Evolutionary conservation across 2,797 vertebrate genomes (phyloP).

Genomic region (Lagothrix lagotricha): DNA sequence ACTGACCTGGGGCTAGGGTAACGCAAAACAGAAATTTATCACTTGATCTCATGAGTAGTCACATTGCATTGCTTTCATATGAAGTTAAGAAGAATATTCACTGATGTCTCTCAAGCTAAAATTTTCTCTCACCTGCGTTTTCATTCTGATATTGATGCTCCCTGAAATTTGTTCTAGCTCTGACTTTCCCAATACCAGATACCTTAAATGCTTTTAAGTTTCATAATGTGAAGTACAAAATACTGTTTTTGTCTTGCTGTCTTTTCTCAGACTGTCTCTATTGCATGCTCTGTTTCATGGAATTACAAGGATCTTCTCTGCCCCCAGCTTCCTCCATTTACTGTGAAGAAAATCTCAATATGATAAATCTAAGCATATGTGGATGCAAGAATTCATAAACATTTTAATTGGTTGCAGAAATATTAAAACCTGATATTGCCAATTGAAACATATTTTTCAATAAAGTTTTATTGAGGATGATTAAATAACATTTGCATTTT

Average conservation of each 20-base stretch:
- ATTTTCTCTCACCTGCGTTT: neutral
- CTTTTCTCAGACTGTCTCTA: neutral
- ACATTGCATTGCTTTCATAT: neutral
- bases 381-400: neutral
- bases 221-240: neutral
- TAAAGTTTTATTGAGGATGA: neutral
- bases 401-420: slow-evolving; percentile 17
- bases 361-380: neutral
- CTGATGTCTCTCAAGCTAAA: neutral
- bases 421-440: neutral
- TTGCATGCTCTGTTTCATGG: neutral
- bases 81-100: neutral
- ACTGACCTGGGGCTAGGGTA: neutral
- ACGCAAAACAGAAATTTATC: neutral
- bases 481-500: neutral
- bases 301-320: neutral
- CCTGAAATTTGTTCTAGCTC: neutral
- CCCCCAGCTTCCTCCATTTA: neutral
- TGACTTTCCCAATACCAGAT: neutral
- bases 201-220: neutral
- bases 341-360: neutral
- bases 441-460: neutral
- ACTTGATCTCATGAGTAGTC: neutral
- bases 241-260: neutral
- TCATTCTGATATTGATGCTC: neutral